Evolutionary conservation across 2,113 vertebrate species (phyloP), one percentile per base, ranked within the genome.

Genomic region (Proteles cristata): DNA sequence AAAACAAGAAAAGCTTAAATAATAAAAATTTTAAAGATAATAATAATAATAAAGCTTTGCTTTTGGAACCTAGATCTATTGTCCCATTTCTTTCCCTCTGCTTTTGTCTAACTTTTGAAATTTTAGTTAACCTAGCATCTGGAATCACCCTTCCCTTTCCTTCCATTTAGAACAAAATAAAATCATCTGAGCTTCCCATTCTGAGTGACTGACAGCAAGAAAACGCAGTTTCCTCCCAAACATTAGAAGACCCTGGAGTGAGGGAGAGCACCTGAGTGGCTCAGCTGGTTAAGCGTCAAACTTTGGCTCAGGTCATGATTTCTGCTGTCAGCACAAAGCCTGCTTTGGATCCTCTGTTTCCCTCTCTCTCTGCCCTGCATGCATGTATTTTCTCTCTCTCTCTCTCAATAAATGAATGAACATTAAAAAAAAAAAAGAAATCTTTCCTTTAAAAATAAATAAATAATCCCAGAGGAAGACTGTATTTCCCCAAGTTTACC

Each of bases 101-200:
- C 76, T 93, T 89, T 73, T 48, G n/a, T 43, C 11, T 80, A 90
- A 69, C 21, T 88, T 93, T 45, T 87, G 48, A 80, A 88, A 80
- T 48, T 90, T 71, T 90, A 71, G 23, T 79, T 73, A 87, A 19
- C 50, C 39, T 61, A 71, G 21, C 65, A 93, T 87, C 71, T 80
- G 43, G 23, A 17, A 4, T 58, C 33, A 93, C 23, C 16, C 21
- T 81, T 92, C 53, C 39, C 28, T 76, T 55, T 53, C 35, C 35
- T 19, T 79, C 76, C 69, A 48, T 80, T 63, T 58, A 90, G 33
- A 88, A 45, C 39, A 43, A 63, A 88, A 69, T 61, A 77, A 83
- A 96, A 65, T 82, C 23, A 73, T 90, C 21, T 69, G n/a, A 91
- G 21, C n/a, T 43, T 69, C 17, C 58, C 23, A 61, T 77, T 45